Conservation (phyloP, 2,113 vertebrate species). For the Neopipo cinnamomea region DNA sequence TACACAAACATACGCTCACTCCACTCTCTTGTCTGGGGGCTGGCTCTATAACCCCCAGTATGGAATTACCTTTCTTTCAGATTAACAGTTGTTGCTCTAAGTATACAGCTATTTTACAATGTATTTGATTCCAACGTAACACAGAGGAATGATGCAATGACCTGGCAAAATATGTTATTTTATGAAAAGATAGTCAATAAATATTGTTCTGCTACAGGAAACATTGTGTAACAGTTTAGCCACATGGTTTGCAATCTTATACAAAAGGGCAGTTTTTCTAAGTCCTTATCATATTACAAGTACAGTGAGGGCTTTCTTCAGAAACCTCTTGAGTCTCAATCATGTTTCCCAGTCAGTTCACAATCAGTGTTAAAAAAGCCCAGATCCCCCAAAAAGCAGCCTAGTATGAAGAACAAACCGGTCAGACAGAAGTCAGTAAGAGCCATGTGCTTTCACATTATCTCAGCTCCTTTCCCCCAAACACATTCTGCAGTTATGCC, state of each 20-base stretch:
- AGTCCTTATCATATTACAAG: conserved; percentile 31
- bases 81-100: conserved; percentile 61
- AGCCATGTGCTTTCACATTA: not conserved
- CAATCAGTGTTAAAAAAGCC: not conserved
- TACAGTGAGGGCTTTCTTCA: not conserved
- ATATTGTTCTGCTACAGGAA: conserved; percentile 76
- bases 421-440: not conserved
- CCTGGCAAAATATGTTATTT: conserved; percentile 36
- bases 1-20: conserved; percentile 25
- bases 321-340: not conserved
- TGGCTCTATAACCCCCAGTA: not conserved
- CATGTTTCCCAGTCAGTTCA: not conserved
- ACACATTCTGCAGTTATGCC: not conserved
- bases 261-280: conserved; percentile 47
- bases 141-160: conserved; percentile 64
- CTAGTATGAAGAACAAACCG: not conserved
- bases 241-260: conserved; percentile 57
- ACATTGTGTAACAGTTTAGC: conserved; percentile 69
- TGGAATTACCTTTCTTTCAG: conserved; percentile 39
- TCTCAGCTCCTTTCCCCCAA: not conserved
- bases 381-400: conserved; percentile 18
- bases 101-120: conserved; percentile 56
- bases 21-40: conserved; percentile 15
- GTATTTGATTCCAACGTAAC: conserved; percentile 58
- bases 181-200: conserved; percentile 68